Evolutionary conservation across 2,113 vertebrate genomes (phyloP).

Genomic region (Micromys minutus): DNA sequence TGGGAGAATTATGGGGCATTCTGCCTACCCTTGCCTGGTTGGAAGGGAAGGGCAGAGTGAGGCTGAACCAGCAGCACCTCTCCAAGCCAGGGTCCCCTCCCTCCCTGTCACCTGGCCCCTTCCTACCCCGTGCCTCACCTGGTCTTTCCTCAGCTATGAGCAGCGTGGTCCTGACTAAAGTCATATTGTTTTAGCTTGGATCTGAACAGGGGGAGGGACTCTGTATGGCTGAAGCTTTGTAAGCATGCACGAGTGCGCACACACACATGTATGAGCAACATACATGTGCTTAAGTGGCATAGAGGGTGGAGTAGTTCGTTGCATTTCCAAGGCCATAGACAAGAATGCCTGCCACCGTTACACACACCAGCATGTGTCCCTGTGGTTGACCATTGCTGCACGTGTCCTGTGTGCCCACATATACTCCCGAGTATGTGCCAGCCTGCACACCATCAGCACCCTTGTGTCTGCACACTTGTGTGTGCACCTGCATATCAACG

Average conservation of each 20-base stretch:
- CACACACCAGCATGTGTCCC: background rate
- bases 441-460: background rate
- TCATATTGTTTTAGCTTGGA: background rate
- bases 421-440: fast-evolving
- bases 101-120: background rate
- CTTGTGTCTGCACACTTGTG: background rate
- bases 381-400: fast-evolving
- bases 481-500: slow-evolving; percentile 37
- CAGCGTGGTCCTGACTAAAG: background rate
- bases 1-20: background rate
- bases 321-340: background rate
- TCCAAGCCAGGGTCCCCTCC: background rate
- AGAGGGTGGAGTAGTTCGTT: background rate
- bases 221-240: background rate
- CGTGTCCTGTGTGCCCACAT: background rate
- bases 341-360: fast-evolving
- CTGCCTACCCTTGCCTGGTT: background rate
- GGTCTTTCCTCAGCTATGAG: background rate
- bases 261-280: background rate
- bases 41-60: background rate
- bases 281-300: background rate
- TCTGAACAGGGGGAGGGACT: background rate
- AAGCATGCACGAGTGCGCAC: no score
- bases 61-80: no score
- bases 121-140: fast-evolving